These are phyloP conservation scores for Callorhinus ursinus DNA, from an alignment of 2,113 vertebrate genomes.

Conservation along the genomic window DNA sequence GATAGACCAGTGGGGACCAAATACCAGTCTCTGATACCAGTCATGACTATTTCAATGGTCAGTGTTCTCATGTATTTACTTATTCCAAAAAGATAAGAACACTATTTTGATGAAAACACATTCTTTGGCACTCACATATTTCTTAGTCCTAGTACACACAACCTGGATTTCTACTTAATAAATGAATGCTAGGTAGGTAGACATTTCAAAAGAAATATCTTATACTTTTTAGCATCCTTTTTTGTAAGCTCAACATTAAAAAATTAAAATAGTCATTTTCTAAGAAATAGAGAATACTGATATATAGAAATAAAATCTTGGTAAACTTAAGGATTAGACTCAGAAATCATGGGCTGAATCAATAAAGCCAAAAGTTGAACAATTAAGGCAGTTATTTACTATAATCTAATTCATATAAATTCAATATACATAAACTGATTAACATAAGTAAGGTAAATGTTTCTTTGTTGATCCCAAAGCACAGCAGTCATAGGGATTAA, in stretches of 20 bases:
- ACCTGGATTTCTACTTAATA: constrained; percentile 29
- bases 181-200: constrained; percentile 8
- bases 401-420: background rate
- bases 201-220: constrained; percentile 5
- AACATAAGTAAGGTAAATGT: constrained; percentile 13
- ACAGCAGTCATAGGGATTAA: background rate
- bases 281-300: constrained; percentile 41
- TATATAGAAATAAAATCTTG: constrained; percentile 26
- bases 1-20: background rate
- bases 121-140: constrained; percentile 22
- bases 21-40: background rate
- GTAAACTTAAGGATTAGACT: constrained; percentile 22
- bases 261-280: background rate
- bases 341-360: background rate
- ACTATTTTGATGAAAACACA: background rate
- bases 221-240: background rate
- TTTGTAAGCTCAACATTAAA: background rate
- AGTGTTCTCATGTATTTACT: constrained; percentile 15
- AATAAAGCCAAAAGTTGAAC: background rate
- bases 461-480: constrained; percentile 34
- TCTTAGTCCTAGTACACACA: background rate
- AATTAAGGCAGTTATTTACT: background rate
- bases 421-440: constrained; percentile 31
- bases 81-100: constrained; percentile 12
- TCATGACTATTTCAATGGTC: background rate